phyloP scores from a whole-genome alignment of 35 echinoderm and acorn worm species.

The Ptychodera flava region DNA sequence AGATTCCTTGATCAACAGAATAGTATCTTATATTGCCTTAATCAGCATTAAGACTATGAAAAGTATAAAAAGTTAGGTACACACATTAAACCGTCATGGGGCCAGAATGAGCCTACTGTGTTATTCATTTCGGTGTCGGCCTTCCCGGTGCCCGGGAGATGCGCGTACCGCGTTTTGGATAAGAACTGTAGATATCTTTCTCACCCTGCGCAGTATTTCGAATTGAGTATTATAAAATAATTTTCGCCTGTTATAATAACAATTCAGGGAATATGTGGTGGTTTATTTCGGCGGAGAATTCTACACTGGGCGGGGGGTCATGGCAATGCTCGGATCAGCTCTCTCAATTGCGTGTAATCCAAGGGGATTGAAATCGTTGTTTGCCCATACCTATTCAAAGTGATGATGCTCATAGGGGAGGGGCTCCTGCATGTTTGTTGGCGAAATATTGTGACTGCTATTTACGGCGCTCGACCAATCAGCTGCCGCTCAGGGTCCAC shows the following conservation, averaged over 20 bases:
- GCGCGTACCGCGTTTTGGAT: no score
- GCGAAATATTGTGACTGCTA: background rate
- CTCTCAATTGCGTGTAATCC: background rate
- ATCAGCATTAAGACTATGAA: background rate
- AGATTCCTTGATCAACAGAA: background rate
- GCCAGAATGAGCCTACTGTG: background rate
- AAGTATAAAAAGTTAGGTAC: constrained; percentile 2
- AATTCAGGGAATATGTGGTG: no score
- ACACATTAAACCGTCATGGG: background rate
- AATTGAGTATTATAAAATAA: no score
- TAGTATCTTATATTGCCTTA: background rate
- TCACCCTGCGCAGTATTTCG: no score
- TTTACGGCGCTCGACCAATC: background rate
- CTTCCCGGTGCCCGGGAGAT: background rate
- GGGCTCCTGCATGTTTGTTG: background rate
- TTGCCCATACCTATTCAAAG: background rate
- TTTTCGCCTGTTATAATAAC: no score
- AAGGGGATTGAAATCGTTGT: background rate
- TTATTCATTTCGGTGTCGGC: background rate
- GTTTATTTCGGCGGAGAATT: no score
- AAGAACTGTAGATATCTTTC: no score
- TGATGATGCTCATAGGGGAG: background rate
- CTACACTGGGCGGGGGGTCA: no score
- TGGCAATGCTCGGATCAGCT: background rate
- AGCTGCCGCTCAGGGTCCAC: background rate